Conservation (phyloP, 2,113 vertebrate genomes). For the Xyrauchen texanus region DNA sequence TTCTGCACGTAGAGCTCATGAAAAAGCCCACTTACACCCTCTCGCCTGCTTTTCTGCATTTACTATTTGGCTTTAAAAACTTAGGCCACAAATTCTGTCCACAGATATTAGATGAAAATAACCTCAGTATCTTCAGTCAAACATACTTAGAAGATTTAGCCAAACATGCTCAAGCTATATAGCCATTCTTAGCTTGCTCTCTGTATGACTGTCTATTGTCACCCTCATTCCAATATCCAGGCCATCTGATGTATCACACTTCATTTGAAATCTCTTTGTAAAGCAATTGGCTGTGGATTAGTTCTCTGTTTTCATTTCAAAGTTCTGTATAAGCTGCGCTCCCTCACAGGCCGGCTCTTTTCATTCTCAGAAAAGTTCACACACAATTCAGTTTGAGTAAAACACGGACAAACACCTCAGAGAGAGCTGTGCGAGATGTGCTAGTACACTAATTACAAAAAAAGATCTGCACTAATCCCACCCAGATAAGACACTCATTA, state of each 20-base stretch:
- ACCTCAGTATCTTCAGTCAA: not conserved
- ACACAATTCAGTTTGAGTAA: constrained; percentile 41
- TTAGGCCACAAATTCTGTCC: not conserved
- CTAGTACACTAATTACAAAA: constrained; percentile 77
- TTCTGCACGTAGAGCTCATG: too few relatives aligned
- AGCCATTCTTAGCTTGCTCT: constrained; percentile 16
- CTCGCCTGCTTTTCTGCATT: not conserved
- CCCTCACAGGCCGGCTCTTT: constrained; percentile 49
- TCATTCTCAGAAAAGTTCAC: constrained; percentile 68
- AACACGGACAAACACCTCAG: constrained; percentile 52
- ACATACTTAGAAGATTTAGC: not conserved
- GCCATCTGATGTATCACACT: constrained; percentile 33
- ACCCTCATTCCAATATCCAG: constrained; percentile 31
- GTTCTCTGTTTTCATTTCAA: constrained; percentile 29
- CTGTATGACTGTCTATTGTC: constrained; percentile 20
- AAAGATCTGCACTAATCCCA: constrained; percentile 74
- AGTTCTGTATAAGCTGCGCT: constrained; percentile 22
- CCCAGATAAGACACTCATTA: constrained; percentile 78
- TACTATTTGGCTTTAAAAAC: not conserved
- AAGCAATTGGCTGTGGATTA: constrained; percentile 31
- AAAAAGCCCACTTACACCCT: not conserved
- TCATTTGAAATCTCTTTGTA: constrained; percentile 39
- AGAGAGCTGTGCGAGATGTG: constrained; percentile 75
- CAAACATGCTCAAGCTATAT: not conserved
- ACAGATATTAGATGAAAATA: not conserved